Evolutionary conservation across 2,888 invertebrate genomes (phyloP), one percentile per base, ranked within the genome.

Genomic region (Aphodius granarius): DNA sequence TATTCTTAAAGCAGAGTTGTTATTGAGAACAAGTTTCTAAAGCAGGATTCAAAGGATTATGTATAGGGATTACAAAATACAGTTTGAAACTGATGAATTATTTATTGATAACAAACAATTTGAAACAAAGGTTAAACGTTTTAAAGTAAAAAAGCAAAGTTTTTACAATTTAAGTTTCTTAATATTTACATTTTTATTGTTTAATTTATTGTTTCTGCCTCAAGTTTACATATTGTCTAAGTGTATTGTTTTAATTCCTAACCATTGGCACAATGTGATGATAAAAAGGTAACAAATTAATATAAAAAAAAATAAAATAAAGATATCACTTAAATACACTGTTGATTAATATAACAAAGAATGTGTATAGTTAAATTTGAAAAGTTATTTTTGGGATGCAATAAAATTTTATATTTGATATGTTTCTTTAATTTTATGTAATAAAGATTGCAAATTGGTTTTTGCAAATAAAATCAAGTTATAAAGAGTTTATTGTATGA

Each of bases 151-250:
- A 43, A 43, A 43, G 43, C 43, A 43, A 43, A 43, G 9, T 43
- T 43, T 43, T 43, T 43, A 43, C 43, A 43, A 9, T 43, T 43
- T 9, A 43, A 43, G 43, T 43, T 2, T 43, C 43, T 43, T 43
- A 43, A 43, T 43, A 43, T 43, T 43, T 43, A 43, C 70, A 76
- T 68, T 77, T 71, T 83, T 83, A 83, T 83, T 83, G 83, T 83
- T 81, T 81, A 79, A 80, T 80, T 82, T 83, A 83, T 83, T 83
- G 83, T 82, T 82, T 81, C 81, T 77, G 83, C 82, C 81, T 43
- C 43, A 81, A 81, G 82, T 66, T 66, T 68, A 78, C 80, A 82
- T 83, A 83, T 83, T 83, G 83, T 83, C 83, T 81, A 82, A 82
- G 79, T 81, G 80, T 78, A 76, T 63, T 72, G 43, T 75, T 19